Conservation (phyloP, 2,113 vertebrate species). For the Psephotus haematonotus region DNA sequence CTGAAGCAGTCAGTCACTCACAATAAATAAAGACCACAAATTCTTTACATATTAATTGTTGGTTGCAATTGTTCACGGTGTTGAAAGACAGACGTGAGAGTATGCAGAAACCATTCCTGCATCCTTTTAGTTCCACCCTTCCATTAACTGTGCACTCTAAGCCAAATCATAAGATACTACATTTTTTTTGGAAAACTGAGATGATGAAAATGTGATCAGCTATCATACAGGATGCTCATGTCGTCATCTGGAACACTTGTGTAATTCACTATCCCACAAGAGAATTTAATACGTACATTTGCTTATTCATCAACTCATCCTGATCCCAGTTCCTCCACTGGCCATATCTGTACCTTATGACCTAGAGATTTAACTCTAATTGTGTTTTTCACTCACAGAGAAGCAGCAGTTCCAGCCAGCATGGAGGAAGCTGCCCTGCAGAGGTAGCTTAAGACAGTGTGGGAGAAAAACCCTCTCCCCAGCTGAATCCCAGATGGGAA, state of each 20-base stretch:
- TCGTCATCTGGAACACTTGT: neutral
- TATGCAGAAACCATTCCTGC: constrained; percentile 6
- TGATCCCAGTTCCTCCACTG: neutral
- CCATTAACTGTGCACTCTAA: neutral
- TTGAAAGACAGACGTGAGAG: constrained; percentile 18
- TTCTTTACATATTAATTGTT: constrained; percentile 49
- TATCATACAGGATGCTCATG: neutral
- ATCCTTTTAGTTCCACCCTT: neutral
- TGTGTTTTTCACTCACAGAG: neutral
- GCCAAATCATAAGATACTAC: neutral
- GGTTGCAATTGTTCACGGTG: constrained; percentile 20
- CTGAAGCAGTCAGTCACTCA: neutral
- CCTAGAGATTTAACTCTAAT: neutral
- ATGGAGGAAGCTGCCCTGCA: neutral
- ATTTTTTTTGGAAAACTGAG: neutral
- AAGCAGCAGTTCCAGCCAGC: neutral
- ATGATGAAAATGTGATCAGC: neutral
- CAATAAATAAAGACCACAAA: constrained; percentile 11
- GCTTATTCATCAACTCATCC: neutral
- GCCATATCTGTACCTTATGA: neutral
- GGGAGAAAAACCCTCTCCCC: neutral
- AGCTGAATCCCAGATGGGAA: neutral
- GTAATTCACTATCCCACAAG: neutral
- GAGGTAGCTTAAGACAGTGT: neutral
- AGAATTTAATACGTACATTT: neutral